Percentiles rank a stretch among this genome's conserved stretches.
Conservation (phyloP, 2,888 invertebrate genomes). For the Panzeria rudis region DNA sequence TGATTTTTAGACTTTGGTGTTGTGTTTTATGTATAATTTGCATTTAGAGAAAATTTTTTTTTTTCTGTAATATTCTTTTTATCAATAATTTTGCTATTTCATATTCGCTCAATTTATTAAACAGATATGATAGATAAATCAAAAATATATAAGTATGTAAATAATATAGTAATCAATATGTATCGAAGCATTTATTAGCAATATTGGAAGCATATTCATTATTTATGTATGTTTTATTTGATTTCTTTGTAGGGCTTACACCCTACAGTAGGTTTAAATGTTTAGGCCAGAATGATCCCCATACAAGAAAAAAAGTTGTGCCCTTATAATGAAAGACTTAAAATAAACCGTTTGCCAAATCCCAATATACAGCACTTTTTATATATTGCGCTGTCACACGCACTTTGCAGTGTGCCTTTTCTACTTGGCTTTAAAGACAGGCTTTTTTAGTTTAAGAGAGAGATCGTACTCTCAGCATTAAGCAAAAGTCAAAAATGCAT, state of each 20-base stretch:
- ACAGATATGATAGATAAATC: conserved; percentile 4
- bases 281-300: no score
- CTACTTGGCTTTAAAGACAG: no score
- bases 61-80: background rate
- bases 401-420: no score
- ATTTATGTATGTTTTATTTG: conserved; percentile 25
- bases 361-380: no score
- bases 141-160: background rate
- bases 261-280: background rate
- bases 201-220: conserved; percentile 4
- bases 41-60: background rate
- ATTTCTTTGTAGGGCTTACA: background rate
- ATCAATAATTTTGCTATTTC: background rate
- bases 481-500: no score
- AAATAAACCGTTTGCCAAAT: no score
- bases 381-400: no score
- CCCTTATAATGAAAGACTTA: no score
- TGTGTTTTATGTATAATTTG: conserved; percentile 17
- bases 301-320: no score
- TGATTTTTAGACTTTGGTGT: background rate
- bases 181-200: background rate
- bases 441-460: no score
- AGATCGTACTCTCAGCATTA: no score
- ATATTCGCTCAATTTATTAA: background rate
- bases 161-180: conserved; percentile 28